phyloP scores from a whole-genome alignment of 1,140 invertebrate genomes.

The Lepidotrigona ventralis region DNA sequence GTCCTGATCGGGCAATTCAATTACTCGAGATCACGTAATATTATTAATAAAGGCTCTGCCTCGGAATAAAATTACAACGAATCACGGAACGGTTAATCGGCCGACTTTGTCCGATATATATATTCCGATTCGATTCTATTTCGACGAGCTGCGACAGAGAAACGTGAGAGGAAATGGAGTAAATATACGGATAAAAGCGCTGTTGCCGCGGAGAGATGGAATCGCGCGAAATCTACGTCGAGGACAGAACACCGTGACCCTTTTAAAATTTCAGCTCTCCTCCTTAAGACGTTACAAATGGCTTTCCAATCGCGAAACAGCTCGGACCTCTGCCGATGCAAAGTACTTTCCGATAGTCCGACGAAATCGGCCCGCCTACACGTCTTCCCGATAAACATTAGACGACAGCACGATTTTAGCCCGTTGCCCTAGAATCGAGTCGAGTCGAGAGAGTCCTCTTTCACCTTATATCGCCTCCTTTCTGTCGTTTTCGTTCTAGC shows the following conservation, averaged over 20 bases:
- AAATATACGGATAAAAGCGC: neutral
- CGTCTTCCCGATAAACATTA: constrained; percentile 30
- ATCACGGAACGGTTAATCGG: neutral
- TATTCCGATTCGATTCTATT: neutral
- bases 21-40: neutral
- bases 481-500: neutral
- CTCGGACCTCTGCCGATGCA: constrained; percentile 32
- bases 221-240: neutral
- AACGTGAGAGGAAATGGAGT: neutral
- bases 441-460: neutral
- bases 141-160: neutral
- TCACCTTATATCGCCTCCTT: too few species aligned
- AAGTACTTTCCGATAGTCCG: constrained; percentile 37
- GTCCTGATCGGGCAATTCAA: neutral
- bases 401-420: neutral
- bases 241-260: neutral
- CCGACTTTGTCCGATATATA: neutral
- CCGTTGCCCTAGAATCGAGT: neutral
- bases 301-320: constrained; percentile 43
- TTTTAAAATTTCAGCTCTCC: constrained; percentile 24
- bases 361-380: neutral
- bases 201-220: neutral
- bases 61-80: neutral
- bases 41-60: neutral
- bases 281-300: constrained; percentile 45